Conservation (phyloP, 30 jellyfish, hydroid and myxozoan genomes). For the Calvadosia cruxmelitensis region DNA sequence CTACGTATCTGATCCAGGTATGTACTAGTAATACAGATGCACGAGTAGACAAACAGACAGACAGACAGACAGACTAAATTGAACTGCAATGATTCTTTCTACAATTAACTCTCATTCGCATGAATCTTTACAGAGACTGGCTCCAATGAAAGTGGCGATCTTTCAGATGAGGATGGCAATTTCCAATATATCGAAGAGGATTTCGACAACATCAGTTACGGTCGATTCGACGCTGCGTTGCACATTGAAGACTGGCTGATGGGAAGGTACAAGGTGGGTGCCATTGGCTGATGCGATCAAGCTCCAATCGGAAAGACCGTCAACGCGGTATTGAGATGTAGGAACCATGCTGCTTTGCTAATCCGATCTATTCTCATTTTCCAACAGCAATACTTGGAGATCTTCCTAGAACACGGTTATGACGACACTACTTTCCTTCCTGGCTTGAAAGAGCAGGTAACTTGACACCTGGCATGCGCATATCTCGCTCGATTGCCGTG, state of each 20-base stretch:
- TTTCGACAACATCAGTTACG: background rate
- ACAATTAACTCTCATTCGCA: no score
- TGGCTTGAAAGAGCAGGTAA: constrained; percentile 78
- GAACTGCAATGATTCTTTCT: no score
- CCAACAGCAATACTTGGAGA: constrained; percentile 39
- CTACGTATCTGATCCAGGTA: no score
- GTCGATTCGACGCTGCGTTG: constrained; percentile 39
- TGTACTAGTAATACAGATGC: no score
- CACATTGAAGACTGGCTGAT: constrained; percentile 89
- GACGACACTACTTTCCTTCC: constrained; percentile 76
- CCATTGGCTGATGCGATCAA: no score
- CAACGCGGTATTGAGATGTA: background rate
- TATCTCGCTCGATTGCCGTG: background rate
- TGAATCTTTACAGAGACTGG: background rate
- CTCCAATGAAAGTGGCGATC: background rate
- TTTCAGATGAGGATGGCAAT: background rate
- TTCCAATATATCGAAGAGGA: background rate
- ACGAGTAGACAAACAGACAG: no score
- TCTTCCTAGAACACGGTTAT: constrained; percentile 64
- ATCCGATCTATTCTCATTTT: no score
- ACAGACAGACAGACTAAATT: no score
- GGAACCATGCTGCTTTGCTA: background rate
- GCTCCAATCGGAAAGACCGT: no score
- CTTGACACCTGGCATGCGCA: background rate
- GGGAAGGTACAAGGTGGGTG: constrained; percentile 33